Conservation (phyloP, 2,797 vertebrate genomes). For the Streptopelia turtur region DNA sequence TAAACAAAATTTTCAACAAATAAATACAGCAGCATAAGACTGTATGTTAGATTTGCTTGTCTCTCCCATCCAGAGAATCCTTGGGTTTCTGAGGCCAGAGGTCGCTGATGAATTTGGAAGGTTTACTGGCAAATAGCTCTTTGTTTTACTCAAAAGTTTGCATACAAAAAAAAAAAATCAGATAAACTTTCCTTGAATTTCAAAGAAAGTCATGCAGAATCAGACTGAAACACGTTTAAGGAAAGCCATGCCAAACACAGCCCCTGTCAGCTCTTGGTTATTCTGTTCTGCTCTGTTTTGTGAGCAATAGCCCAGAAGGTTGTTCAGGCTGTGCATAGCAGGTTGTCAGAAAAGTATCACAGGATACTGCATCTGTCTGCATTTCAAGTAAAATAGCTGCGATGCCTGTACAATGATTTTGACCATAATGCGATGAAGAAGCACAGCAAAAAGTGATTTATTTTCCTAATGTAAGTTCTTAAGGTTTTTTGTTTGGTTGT, state of each 20-base stretch:
- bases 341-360: not conserved
- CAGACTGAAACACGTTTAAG: not conserved
- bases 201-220: not conserved
- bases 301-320: not conserved
- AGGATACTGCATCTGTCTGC: not conserved
- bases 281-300: not conserved
- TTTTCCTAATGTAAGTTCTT: not conserved
- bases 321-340: not conserved
- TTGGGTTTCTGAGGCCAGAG: not conserved
- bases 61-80: not conserved
- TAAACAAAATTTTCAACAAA: not conserved
- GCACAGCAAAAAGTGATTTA: not conserved
- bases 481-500: accelerated
- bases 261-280: not conserved
- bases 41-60: not conserved
- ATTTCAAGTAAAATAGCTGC: not conserved
- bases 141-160: not conserved
- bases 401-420: not conserved
- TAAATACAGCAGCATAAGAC: not conserved
- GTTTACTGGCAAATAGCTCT: not conserved
- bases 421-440: not conserved
- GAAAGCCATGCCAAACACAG: not conserved
- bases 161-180: not conserved
- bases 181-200: not conserved
- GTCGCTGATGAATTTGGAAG: not conserved